These are phyloP conservation scores for Numenius arquata DNA, from an alignment of 2,113 vertebrate species.

Conservation along the genomic window DNA sequence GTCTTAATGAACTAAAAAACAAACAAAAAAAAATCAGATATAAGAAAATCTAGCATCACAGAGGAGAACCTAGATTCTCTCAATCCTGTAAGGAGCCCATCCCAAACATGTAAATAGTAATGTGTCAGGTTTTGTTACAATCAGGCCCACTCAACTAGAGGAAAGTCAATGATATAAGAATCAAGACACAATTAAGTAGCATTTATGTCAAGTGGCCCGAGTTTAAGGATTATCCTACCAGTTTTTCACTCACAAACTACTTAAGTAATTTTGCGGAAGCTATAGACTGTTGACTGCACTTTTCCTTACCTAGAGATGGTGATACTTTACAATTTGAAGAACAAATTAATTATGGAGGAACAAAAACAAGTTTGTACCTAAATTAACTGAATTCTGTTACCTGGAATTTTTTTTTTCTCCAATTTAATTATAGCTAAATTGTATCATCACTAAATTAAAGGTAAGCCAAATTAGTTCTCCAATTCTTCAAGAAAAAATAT, in stretches of 20 bases:
- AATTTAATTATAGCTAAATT: constrained; percentile 61
- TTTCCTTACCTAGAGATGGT: neutral
- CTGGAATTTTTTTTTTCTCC: constrained; percentile 19
- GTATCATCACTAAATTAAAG: constrained; percentile 60
- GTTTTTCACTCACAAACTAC: neutral
- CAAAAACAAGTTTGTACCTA: neutral
- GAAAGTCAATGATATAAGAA: neutral
- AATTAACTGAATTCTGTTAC: constrained; percentile 15
- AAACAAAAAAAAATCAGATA: neutral
- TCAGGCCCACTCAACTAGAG: neutral
- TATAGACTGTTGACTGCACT: neutral
- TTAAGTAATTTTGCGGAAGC: neutral
- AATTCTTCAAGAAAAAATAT: constrained; percentile 47
- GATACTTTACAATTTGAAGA: neutral
- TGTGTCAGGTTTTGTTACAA: neutral
- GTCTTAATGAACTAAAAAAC: neutral
- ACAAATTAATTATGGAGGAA: neutral
- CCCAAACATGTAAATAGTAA: neutral
- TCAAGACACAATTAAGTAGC: neutral
- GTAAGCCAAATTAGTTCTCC: constrained; percentile 36
- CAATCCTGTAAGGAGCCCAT: neutral
- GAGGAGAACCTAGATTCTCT: neutral
- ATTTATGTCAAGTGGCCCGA: neutral
- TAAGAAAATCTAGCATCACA: rapidly evolving
- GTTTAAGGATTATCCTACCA: neutral